phyloP scores from a whole-genome alignment of 2,888 invertebrate genomes.

The Oxycera nigricornis region DNA sequence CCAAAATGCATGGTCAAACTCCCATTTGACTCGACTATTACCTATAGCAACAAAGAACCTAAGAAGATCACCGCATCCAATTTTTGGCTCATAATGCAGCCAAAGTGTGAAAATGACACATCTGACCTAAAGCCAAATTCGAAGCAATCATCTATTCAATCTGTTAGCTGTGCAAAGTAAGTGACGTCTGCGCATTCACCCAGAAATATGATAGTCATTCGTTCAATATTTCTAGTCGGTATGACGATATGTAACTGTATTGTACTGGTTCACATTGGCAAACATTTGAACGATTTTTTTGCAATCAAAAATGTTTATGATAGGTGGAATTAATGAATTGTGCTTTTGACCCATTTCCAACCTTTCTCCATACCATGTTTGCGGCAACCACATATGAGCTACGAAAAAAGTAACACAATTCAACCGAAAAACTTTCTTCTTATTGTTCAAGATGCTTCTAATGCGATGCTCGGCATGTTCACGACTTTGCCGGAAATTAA shows the following conservation, averaged over 20 bases:
- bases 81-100: no score
- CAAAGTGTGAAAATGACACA: not conserved
- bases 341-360: constrained; percentile 17
- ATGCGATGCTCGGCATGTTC: not conserved
- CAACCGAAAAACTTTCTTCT: constrained; percentile 1
- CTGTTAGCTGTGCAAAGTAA: no score
- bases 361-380: not conserved
- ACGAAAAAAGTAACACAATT: not conserved
- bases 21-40: no score
- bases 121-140: not conserved
- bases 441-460: not conserved
- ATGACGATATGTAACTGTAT: constrained; percentile 19
- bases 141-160: no score
- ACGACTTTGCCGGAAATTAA: constrained; percentile 36
- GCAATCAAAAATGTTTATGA: not conserved
- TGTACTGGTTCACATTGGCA: not conserved
- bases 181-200: no score
- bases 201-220: constrained; percentile 11
- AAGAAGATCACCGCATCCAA: no score
- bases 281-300: constrained; percentile 7
- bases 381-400: not conserved
- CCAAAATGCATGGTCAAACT: no score
- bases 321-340: constrained; percentile 18
- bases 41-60: no score
- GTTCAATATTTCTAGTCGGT: not conserved